phyloP scores from a whole-genome alignment of 2,113 vertebrate species.

The Bolborhynchus lineola region DNA sequence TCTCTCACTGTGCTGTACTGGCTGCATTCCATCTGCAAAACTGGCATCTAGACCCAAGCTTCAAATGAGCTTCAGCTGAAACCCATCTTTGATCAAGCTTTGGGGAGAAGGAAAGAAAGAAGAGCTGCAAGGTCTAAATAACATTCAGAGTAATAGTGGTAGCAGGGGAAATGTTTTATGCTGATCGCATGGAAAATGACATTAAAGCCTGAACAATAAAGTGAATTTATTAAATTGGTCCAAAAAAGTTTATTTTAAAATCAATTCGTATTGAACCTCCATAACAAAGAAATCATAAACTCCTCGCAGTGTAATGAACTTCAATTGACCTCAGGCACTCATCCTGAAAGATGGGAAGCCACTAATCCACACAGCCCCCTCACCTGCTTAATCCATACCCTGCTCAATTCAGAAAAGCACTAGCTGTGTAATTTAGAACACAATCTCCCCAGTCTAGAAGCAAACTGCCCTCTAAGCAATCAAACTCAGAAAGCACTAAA shows the following conservation, averaged over 20 bases:
- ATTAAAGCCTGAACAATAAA: constrained; percentile 35
- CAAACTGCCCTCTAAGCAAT: not conserved
- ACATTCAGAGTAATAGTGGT: not conserved
- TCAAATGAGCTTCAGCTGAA: not conserved
- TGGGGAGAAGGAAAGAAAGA: not conserved
- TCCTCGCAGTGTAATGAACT: constrained; percentile 17
- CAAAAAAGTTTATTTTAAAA: constrained; percentile 40
- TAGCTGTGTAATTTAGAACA: not conserved
- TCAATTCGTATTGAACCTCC: constrained; percentile 36
- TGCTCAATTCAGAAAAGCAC: not conserved
- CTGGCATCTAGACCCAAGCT: not conserved
- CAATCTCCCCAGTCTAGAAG: not conserved
- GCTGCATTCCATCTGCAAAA: not conserved
- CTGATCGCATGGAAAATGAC: constrained; percentile 21
- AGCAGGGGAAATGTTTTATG: not conserved
- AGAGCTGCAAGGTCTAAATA: not conserved
- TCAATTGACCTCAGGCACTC: constrained; percentile 11
- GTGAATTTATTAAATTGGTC: constrained; percentile 36
- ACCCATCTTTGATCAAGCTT: not conserved
- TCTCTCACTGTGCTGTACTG: not conserved
- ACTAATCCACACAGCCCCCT: not conserved
- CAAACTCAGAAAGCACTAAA: not conserved
- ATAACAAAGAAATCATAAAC: constrained; percentile 53
- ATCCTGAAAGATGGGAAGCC: not conserved
- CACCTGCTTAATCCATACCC: not conserved